A percentile compares a stretch with the other conserved stretches of the same genome.
phyloP scores from a whole-genome alignment of 2,113 vertebrate genomes.

The Struthidea cinerea region DNA sequence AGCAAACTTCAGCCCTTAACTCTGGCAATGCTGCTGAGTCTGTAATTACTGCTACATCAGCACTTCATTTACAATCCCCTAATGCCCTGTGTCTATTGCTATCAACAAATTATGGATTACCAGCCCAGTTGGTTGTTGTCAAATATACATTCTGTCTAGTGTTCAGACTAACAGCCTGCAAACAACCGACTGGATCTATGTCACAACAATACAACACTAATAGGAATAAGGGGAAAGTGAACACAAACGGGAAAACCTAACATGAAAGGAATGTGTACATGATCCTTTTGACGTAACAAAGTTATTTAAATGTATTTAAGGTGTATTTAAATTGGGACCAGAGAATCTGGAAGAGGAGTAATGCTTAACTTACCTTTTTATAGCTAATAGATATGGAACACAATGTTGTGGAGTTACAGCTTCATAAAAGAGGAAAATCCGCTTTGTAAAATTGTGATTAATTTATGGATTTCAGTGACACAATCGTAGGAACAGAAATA shows the following conservation, averaged over 20 bases:
- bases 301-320: no score
- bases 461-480: neutral
- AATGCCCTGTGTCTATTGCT: neutral
- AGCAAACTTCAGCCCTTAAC: neutral
- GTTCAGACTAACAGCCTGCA: neutral
- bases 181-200: neutral
- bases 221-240: neutral
- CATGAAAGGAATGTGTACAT: neutral
- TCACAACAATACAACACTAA: neutral
- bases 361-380: neutral
- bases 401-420: neutral
- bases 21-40: neutral
- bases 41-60: neutral
- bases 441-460: neutral
- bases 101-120: neutral
- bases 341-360: neutral
- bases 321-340: neutral
- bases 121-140: neutral
- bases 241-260: neutral
- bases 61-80: neutral
- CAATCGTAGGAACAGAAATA: neutral
- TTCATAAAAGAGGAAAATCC: neutral
- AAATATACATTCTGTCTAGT: neutral
- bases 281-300: neutral
- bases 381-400: neutral